Evolutionary conservation across 2,888 invertebrate genomes (phyloP), one percentile per base, ranked within the genome.

Genomic region (Yponomeuta plumbellus): DNA sequence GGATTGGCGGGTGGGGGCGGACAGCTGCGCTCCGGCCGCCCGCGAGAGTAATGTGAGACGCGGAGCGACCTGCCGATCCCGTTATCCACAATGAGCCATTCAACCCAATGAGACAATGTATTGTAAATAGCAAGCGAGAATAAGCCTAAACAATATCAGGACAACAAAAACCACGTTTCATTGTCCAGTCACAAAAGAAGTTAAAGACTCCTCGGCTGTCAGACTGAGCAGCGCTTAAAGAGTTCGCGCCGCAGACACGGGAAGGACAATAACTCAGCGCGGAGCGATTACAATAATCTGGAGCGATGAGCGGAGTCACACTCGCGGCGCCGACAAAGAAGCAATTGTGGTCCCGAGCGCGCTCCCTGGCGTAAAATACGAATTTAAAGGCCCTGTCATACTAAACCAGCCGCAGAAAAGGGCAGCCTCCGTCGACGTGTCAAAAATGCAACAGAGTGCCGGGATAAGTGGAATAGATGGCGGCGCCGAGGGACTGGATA

Each of bases 391-490:
- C 77, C 77, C 76, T 80, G 81, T 79, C 83, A 79, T 79, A 86
- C 80, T 87, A 88, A 86, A 85, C 81, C 82, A 81, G 80, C 82
- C 83, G 77, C 81, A 84, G 83, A 85, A 86, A 85, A 86, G 86
- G 84, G 81, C 83, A 85, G 80, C 75, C 78, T 79, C 77, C 80
- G 80, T 79, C 76, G 81, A 81, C 82, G 83, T 88, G 88, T 89
- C 91, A 89, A 90, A 91, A 90, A 90, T 89, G 89, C 88, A 88
- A 85, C 85, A 83, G 84, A 86, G 82, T 80, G 80, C 81, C 78
- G 79, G 87, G 86, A 85, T 90, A 91, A 91, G 91, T 89, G 90
- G 88, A 90, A 91, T 88, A 83, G 85, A 91, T 89, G 86, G 85
- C 81, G 80, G 78, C 78, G 81, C 79, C 82, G 82, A 78, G 78